Evolutionary conservation across 2,888 invertebrate genomes (phyloP).

Genomic region (Synanthedon myopaeformis): DNA sequence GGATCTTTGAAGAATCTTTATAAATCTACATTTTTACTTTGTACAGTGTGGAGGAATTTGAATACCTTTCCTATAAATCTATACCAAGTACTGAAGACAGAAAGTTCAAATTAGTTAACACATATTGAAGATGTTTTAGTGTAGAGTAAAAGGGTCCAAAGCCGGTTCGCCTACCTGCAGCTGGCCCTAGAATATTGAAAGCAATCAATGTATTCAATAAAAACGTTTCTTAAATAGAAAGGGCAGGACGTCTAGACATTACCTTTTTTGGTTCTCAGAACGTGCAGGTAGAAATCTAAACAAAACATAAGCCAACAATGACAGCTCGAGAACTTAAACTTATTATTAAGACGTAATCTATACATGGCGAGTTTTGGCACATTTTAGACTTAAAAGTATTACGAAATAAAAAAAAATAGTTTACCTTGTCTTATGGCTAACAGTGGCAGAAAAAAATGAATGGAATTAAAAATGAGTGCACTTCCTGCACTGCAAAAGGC

Average conservation of each 20-base stretch:
- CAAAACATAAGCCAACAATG: not conserved
- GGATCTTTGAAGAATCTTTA: not conserved
- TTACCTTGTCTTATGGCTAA: too few relatives aligned
- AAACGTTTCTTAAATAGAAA: constrained; percentile 39
- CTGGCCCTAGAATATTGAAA: constrained; percentile 50
- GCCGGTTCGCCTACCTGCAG: constrained; percentile 49
- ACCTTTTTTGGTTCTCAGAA: constrained; percentile 46
- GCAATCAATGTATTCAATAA: constrained; percentile 47
- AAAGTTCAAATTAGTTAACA: too few relatives aligned
- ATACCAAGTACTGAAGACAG: too few relatives aligned
- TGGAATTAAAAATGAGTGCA: too few relatives aligned
- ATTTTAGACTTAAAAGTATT: not conserved
- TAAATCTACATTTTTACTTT: not conserved
- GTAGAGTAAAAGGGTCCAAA: constrained; percentile 6
- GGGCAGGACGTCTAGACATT: constrained; percentile 65
- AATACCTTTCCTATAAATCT: too few relatives aligned
- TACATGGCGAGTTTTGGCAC: not conserved
- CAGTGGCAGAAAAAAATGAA: too few relatives aligned
- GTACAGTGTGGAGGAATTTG: not conserved
- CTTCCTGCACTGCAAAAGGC: too few relatives aligned
- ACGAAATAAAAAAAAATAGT: too few relatives aligned
- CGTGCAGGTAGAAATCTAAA: constrained; percentile 47
- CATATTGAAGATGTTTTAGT: not conserved
- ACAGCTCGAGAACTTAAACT: not conserved
- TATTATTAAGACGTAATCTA: not conserved